phyloP scores from a whole-genome alignment of 2,888 invertebrate species.

The Autographa gamma region DNA sequence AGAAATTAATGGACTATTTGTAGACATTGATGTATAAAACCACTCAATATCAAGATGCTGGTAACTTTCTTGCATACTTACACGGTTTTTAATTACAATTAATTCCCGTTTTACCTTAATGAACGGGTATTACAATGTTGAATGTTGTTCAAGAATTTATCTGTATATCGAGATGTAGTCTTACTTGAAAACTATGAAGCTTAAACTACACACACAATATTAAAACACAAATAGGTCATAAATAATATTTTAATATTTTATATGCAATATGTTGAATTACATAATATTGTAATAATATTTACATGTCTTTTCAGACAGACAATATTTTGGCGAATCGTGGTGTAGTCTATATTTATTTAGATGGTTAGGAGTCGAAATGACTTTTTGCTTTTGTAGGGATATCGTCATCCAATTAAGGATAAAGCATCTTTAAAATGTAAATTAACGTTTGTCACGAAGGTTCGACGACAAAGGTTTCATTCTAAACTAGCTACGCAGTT shows the following conservation, averaged over 20 bases:
- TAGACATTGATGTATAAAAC: slow-evolving; percentile 16
- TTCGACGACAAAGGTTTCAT: slow-evolving; percentile 67
- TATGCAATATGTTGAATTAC: no score
- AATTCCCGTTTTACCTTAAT: slow-evolving; percentile 26
- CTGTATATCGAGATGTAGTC: slow-evolving; percentile 4
- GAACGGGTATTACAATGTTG: slow-evolving; percentile 24
- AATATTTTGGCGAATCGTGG: neutral
- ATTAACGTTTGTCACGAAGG: slow-evolving; percentile 66
- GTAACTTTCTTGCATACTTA: slow-evolving; percentile 22
- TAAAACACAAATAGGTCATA: no score
- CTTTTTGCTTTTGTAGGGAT: slow-evolving; percentile 48
- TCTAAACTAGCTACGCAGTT: slow-evolving; percentile 6
- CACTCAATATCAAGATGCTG: slow-evolving; percentile 11
- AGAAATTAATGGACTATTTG: slow-evolving; percentile 26
- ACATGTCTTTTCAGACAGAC: no score
- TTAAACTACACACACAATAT: neutral
- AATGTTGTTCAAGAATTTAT: slow-evolving; percentile 23
- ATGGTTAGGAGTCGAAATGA: slow-evolving; percentile 11
- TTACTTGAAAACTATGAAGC: neutral
- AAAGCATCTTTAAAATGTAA: slow-evolving; percentile 68
- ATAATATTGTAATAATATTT: no score
- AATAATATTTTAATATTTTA: no score
- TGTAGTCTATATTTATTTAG: slow-evolving; percentile 19
- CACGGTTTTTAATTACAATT: slow-evolving; percentile 39
- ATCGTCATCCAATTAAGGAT: slow-evolving; percentile 73